Conservation (phyloP, 2,888 invertebrate genomes). For the Esperia sulphurella region DNA sequence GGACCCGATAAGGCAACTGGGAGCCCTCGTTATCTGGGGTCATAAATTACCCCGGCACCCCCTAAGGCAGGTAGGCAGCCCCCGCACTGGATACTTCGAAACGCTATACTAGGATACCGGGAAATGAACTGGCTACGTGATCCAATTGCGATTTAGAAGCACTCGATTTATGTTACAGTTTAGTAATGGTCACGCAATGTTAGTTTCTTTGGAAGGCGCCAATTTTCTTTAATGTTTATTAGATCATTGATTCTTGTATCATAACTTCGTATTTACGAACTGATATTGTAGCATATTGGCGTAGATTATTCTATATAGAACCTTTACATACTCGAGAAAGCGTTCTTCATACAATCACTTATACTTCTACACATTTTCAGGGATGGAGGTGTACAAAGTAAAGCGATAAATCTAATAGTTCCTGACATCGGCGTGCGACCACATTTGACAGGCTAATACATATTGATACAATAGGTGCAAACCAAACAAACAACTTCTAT, state of each 20-base stretch:
- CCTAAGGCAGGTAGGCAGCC: slow-evolving; percentile 62
- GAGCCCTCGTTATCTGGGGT: slow-evolving; percentile 75
- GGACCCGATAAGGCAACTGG: slow-evolving; percentile 73
- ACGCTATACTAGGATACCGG: slow-evolving; percentile 59
- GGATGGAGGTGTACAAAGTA: slow-evolving; percentile 39
- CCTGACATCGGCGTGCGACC: slow-evolving; percentile 47
- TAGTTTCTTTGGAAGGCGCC: slow-evolving; percentile 9
- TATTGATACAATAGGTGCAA: slow-evolving; percentile 50
- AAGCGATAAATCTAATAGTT: slow-evolving; percentile 56
- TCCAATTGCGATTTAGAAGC: slow-evolving; percentile 77
- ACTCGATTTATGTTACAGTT: slow-evolving; percentile 56
- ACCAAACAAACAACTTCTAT: slow-evolving; percentile 19
- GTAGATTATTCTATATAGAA: no score
- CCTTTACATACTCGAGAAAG: no score
- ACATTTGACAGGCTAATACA: slow-evolving; percentile 60
- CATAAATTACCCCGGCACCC: slow-evolving; percentile 76
- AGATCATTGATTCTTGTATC: not conserved
- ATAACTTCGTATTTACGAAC: no score
- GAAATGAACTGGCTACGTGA: slow-evolving; percentile 77
- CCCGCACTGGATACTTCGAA: slow-evolving; percentile 49
- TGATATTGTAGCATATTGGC: no score
- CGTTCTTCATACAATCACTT: no score
- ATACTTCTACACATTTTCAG: no score
- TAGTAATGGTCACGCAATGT: slow-evolving; percentile 39
- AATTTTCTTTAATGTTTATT: slow-evolving; percentile 19